Percentiles rank a stretch among this genome's conserved stretches.
phyloP scores from a whole-genome alignment of 1,140 invertebrate genomes.

The Drosophila sechellia region DNA sequence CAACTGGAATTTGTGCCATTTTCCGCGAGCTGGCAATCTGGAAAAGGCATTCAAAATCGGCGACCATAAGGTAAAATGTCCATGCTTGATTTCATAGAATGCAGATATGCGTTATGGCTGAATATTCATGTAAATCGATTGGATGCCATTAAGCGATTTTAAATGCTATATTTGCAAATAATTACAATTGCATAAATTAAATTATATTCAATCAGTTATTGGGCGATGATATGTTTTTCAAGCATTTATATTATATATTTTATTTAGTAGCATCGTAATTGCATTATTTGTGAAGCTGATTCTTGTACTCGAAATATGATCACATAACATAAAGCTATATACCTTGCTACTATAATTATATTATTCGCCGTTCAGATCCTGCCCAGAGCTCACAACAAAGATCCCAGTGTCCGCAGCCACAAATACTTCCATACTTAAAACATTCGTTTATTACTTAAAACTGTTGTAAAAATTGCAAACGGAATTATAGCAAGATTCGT shows the following conservation, averaged over 20 bases:
- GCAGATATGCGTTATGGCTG: conserved; percentile 6
- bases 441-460: conserved; percentile 56
- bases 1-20: conserved; percentile 20
- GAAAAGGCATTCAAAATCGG: conserved; percentile 25
- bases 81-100: conserved; percentile 21
- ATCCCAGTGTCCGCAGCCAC: too few relatives aligned
- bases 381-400: too few relatives aligned
- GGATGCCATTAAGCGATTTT: conserved; percentile 19
- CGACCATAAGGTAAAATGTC: conserved; percentile 7
- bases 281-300: too few relatives aligned
- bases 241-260: too few relatives aligned
- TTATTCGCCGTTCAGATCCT: too few relatives aligned
- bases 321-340: too few relatives aligned
- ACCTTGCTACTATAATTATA: too few relatives aligned
- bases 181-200: neutral
- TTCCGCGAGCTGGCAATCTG: conserved; percentile 37
- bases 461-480: conserved; percentile 31
- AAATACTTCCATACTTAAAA: conserved; percentile 27
- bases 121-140: conserved; percentile 25
- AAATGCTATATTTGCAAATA: conserved; percentile 4
- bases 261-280: too few relatives aligned
- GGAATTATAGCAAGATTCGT: conserved; percentile 33
- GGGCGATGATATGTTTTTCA: too few relatives aligned
- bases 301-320: too few relatives aligned
- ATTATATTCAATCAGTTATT: neutral